A percentile compares a stretch with the other conserved stretches of the same genome.
These are phyloP conservation scores for Nymphalis urticae DNA, from an alignment of 2,888 invertebrate species.

Conservation along the genomic window DNA sequence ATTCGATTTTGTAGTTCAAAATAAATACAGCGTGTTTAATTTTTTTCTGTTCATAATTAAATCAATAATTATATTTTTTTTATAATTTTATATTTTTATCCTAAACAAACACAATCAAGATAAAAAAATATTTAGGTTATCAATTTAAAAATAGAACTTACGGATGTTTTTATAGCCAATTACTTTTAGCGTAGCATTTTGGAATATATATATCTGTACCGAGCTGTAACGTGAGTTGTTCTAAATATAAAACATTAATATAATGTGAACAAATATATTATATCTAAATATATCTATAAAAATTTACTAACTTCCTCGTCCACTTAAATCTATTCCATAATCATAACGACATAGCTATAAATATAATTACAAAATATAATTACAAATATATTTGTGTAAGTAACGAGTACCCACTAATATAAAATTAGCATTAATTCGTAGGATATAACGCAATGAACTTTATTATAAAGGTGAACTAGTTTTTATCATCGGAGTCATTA, in stretches of 20 bases:
- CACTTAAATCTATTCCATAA: neutral
- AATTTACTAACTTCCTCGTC: neutral
- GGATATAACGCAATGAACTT: constrained; percentile 63
- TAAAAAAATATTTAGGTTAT: too few relatives aligned
- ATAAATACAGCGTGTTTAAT: neutral
- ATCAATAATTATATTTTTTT: neutral
- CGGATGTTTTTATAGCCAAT: too few relatives aligned
- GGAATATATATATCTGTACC: too few relatives aligned
- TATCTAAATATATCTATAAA: constrained; percentile 7
- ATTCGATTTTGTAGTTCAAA: constrained; percentile 7
- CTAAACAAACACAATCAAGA: too few relatives aligned
- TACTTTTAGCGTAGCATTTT: too few relatives aligned
- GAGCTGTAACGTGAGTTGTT: too few relatives aligned
- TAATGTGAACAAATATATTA: neutral
- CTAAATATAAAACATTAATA: too few relatives aligned
- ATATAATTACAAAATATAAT: constrained; percentile 19
- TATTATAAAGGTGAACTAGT: constrained; percentile 71
- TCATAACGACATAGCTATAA: constrained; percentile 18
- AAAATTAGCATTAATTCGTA: constrained; percentile 53
- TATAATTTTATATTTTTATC: neutral
- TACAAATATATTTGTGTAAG: constrained; percentile 3
- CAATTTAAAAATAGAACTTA: too few relatives aligned
- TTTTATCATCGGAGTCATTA: constrained; percentile 50
- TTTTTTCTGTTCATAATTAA: neutral
- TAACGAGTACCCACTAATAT: constrained; percentile 20